Percentiles rank a stretch among this genome's conserved stretches.
Conservation (phyloP, 2,888 invertebrate species). For the Folsomia manolachei region DNA sequence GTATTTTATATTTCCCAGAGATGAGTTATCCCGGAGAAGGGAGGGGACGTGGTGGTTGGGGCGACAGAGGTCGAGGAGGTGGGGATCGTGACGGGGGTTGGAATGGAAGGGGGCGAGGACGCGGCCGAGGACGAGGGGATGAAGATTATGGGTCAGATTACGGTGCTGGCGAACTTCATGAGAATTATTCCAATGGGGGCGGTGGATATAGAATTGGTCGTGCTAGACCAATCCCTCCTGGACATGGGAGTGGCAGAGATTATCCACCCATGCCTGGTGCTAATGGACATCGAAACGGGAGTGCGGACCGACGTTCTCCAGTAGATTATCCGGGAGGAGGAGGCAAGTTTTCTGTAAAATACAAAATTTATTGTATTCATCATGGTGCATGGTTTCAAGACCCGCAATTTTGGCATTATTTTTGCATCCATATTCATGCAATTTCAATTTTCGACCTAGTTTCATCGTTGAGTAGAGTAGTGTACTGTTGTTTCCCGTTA, state of each 20-base stretch:
- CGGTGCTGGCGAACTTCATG: not conserved
- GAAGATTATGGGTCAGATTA: not conserved
- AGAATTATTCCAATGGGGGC: not conserved
- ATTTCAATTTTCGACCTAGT: too few species aligned
- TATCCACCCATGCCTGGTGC: not conserved
- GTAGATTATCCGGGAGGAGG: too few species aligned
- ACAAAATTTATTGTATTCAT: too few species aligned
- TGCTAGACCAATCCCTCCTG: not conserved
- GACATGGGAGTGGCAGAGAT: not conserved
- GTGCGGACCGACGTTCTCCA: not conserved
- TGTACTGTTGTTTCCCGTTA: too few species aligned
- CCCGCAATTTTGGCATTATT: too few species aligned
- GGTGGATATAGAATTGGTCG: not conserved
- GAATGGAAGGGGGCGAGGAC: not conserved
- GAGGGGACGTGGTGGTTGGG: not conserved
- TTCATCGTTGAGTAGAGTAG: too few species aligned
- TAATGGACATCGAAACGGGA: not conserved
- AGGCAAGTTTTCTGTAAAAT: too few species aligned
- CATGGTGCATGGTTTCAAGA: too few species aligned
- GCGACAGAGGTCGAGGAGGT: conserved; percentile 5
- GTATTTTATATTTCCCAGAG: too few species aligned
- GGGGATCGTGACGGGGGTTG: not conserved
- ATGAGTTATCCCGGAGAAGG: not conserved
- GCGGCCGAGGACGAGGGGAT: not conserved
- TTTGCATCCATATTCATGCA: too few species aligned